Base-by-base conservation (phyloP, 2,113 vertebrate genomes). In the Pluvialis apricaria region DNA sequence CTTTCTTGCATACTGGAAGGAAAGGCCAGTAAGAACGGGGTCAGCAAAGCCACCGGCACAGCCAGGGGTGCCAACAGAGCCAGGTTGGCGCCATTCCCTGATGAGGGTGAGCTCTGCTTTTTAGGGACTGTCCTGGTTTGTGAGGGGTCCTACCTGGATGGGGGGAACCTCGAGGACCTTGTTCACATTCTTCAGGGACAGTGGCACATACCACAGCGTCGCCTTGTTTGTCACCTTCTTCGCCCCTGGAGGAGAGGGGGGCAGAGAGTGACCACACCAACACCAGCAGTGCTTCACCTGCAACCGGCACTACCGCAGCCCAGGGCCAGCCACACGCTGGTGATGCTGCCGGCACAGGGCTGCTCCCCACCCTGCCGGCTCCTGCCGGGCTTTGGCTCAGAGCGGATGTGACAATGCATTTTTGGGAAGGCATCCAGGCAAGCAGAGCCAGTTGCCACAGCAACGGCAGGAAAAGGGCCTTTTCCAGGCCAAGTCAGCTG, bases 221-320 rank as follows among this genome's bases (percentile, higher is more conserved):
- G 99, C 99, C 94, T 98, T 99, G 96, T 99, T 99, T 15, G 99
- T 99, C 97, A 99, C 87, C 91, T 98, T 99, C 91, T 98, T 99
- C 29, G 97, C 95, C 66, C 99, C 99, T 99, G 93, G 21, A 85
- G 86, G 81, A 86, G 79, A 90, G 49, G 20, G 42, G 34, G 47
- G 38, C 68, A 75, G 42, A 80, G 38, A n/a, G 65, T 90, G 75
- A 82, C 55, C 1, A 2, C 3, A 8, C 34, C 17, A 14, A 66
- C 1, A 2, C 44, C 81, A 83, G 44, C 81, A 55, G 72, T 0
- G 4, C 55, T 55, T 21, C 1, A 5, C 73, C 76, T 40, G 32
- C 47, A 18, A 6, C 62, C 0, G 0, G 42, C 25, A 4, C 38
- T 5, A 61, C 77, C 2, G 0, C 0, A 1, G 38, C 4, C 34